Conservation (phyloP, 2,113 vertebrate species). For the Suricata suricatta region DNA sequence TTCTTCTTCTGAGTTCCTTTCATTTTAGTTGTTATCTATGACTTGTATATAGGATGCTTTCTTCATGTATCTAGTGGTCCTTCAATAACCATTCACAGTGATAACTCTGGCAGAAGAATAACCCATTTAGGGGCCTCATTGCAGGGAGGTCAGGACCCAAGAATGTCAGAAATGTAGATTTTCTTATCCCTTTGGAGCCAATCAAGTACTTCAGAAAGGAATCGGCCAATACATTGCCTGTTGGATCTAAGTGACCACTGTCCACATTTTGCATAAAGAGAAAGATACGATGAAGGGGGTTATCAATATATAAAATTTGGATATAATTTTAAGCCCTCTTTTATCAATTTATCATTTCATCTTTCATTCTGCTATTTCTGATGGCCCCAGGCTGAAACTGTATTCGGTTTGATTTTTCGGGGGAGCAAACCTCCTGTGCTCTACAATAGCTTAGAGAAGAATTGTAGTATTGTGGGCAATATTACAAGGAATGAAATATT, state of each 20-base stretch:
- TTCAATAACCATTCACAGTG: not conserved
- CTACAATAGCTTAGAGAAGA: not conserved
- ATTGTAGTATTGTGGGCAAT: rapidly evolving
- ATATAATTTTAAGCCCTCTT: not conserved
- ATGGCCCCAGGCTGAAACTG: not conserved
- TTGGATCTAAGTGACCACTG: not conserved
- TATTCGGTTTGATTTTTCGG: not conserved
- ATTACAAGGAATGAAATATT: not conserved
- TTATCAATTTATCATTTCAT: not conserved
- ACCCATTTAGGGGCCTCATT: not conserved
- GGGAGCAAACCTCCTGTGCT: not conserved
- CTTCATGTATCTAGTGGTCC: not conserved
- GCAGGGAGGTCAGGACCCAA: not conserved
- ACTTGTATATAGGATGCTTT: not conserved
- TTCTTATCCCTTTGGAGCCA: not conserved
- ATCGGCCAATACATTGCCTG: not conserved
- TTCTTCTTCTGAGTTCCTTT: not conserved
- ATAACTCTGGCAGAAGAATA: not conserved
- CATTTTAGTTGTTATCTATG: not conserved
- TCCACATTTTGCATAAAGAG: not conserved
- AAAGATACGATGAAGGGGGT: not conserved
- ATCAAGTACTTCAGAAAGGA: not conserved
- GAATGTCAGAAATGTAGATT: not conserved
- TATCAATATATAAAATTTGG: not conserved
- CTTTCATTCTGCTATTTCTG: not conserved